Evolutionary conservation across 2,113 vertebrate species (phyloP).

Genomic region (Mystacornis crossleyi): DNA sequence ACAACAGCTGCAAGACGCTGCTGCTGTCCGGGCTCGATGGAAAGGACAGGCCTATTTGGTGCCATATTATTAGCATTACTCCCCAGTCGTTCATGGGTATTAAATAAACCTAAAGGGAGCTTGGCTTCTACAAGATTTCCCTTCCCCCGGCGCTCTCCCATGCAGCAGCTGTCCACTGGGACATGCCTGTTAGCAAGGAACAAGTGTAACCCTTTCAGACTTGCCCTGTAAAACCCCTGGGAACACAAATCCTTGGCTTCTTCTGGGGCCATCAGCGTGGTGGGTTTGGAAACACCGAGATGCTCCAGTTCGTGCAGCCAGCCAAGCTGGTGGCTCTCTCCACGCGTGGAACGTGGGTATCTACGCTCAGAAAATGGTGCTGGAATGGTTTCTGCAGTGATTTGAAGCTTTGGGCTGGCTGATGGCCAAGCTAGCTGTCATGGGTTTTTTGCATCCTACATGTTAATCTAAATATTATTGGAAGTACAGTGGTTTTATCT

Average conservation of each 20-base stretch:
- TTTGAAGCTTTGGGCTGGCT: background rate
- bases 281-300: background rate
- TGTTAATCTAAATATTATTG: background rate
- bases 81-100: background rate
- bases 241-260: background rate
- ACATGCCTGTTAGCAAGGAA: slow-evolving; percentile 18
- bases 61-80: background rate
- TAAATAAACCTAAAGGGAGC: background rate
- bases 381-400: background rate
- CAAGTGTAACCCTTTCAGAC: background rate
- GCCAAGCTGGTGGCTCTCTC: background rate
- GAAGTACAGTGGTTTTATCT: background rate
- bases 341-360: accelerated
- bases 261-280: background rate
- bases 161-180: slow-evolving; percentile 11
- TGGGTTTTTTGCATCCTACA: background rate
- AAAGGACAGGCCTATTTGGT: background rate
- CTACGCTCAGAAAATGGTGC: background rate
- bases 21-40: background rate
- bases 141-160: background rate
- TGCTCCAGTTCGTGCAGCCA: background rate
- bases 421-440: background rate
- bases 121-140: background rate
- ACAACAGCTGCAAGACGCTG: slow-evolving; percentile 37
- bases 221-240: background rate